phyloP scores from a whole-genome alignment of 2,888 invertebrate genomes.

The Coecobrya sp. region DNA sequence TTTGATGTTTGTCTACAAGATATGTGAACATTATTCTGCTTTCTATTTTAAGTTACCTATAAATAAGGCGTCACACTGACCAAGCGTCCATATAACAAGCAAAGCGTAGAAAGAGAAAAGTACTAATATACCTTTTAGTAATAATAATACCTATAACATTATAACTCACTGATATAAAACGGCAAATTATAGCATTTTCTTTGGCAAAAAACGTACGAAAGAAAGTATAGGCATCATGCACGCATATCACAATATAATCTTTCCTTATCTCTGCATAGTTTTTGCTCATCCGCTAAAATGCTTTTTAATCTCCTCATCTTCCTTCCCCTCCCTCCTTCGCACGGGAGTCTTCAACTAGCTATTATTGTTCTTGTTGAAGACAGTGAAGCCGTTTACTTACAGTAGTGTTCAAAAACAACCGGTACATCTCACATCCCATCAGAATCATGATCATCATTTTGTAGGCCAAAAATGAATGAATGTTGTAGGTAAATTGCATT shows the following conservation, averaged over 20 bases:
- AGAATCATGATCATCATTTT: conserved; percentile 40
- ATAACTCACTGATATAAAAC: too few species aligned
- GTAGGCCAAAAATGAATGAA: conserved; percentile 27
- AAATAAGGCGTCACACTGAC: too few species aligned
- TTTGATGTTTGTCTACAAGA: too few species aligned
- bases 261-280: not conserved
- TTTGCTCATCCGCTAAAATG: conserved; percentile 29
- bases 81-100: too few species aligned
- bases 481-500: conserved; percentile 60
- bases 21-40: too few species aligned
- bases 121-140: too few species aligned
- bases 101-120: too few species aligned
- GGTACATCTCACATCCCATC: conserved; percentile 9
- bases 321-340: not conserved
- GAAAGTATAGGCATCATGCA: not conserved
- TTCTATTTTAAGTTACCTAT: too few species aligned
- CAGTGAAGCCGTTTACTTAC: conserved; percentile 35
- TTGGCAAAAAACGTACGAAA: too few species aligned
- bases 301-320: conserved; percentile 51
- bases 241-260: not conserved
- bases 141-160: too few species aligned
- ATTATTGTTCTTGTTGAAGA: not conserved
- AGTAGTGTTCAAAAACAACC: not conserved
- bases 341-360: not conserved
- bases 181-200: not conserved